Evolutionary conservation across 2,888 invertebrate genomes (phyloP).

Genomic region (Mythimna albipuncta): DNA sequence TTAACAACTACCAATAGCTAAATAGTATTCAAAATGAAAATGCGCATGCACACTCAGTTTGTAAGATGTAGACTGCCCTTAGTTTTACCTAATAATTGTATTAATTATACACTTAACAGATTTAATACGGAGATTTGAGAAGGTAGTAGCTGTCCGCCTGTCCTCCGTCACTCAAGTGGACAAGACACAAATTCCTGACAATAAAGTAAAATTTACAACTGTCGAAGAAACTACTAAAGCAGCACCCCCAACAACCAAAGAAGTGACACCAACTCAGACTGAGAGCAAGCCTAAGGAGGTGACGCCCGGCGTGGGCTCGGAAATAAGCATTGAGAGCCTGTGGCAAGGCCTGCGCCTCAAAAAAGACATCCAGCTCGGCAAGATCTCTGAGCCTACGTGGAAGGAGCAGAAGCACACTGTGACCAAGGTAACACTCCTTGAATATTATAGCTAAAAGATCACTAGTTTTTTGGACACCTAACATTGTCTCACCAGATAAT

Average conservation of each 20-base stretch:
- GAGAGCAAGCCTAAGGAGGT: slow-evolving; percentile 45
- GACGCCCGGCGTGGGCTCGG: slow-evolving; percentile 73
- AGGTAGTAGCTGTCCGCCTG: slow-evolving; percentile 72
- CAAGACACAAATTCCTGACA: slow-evolving; percentile 39
- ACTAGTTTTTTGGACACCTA: not conserved
- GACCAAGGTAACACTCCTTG: slow-evolving; percentile 76
- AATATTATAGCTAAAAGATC: not conserved
- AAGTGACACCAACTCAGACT: slow-evolving; percentile 3
- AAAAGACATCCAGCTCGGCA: slow-evolving; percentile 84
- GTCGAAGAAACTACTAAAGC: slow-evolving; percentile 63
- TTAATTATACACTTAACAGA: slow-evolving; percentile 62
- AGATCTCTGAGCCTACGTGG: slow-evolving; percentile 84
- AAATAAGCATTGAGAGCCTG: slow-evolving; percentile 80
- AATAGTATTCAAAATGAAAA: not conserved
- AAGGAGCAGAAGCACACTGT: slow-evolving; percentile 81
- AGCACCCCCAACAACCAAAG: not conserved
- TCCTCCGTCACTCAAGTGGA: slow-evolving; percentile 63
- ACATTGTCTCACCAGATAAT: not conserved
- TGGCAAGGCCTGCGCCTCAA: slow-evolving; percentile 84
- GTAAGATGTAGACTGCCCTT: no score
- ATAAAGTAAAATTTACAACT: slow-evolving; percentile 67
- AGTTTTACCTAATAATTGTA: not conserved
- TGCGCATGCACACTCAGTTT: not conserved
- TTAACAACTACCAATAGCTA: not conserved
- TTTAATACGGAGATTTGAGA: slow-evolving; percentile 81